Conservation (phyloP, 92 coral and sea anemone species). For the Epizoanthus rinbou region DNA sequence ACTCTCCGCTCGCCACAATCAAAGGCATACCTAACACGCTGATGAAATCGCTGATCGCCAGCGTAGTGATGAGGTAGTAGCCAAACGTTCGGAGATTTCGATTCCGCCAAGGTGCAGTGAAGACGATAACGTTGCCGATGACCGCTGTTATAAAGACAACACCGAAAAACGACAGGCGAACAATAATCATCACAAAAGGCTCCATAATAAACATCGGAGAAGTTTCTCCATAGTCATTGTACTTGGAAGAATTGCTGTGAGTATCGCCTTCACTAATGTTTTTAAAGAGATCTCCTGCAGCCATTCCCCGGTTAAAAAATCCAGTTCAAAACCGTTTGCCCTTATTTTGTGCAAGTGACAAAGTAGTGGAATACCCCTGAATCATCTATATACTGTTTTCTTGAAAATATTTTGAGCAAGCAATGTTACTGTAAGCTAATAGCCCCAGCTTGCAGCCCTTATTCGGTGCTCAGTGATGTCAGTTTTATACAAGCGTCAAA, state of each 20-base stretch:
- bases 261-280: neutral
- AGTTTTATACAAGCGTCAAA: neutral
- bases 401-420: neutral
- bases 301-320: constrained; percentile 11
- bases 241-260: neutral
- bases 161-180: constrained; percentile 55
- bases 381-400: neutral
- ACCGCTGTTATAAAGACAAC: constrained; percentile 58
- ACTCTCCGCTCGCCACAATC: constrained; percentile 54
- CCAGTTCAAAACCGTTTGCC: neutral
- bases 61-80: constrained; percentile 61
- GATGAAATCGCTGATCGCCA: constrained; percentile 63
- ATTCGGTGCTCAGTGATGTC: no score
- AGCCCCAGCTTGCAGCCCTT: neutral
- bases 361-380: neutral
- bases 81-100: constrained; percentile 62
- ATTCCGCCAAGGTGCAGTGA: constrained; percentile 59
- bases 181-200: constrained; percentile 56
- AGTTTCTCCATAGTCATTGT: neutral
- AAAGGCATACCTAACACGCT: constrained; percentile 66
- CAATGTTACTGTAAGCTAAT: neutral
- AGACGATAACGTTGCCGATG: constrained; percentile 61
- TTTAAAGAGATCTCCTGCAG: neutral
- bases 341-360: neutral
- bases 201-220: constrained; percentile 31